Base-by-base conservation (phyloP, 2,113 vertebrate species). In the Gavialis gangeticus region DNA sequence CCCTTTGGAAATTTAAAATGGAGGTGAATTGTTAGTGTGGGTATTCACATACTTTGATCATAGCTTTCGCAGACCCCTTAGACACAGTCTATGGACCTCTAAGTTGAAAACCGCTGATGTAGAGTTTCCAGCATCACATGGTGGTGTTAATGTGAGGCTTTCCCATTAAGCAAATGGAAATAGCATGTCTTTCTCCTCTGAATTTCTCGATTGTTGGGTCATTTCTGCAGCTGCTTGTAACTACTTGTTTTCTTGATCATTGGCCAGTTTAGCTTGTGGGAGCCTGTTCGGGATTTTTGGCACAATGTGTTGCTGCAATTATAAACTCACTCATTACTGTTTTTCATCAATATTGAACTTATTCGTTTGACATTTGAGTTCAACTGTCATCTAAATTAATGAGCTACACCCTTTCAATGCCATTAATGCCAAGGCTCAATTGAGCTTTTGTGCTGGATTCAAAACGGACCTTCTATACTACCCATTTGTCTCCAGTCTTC, bases 341-440 rank as follows among this genome's bases (percentile, higher is more conserved):
- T 91, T 92, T 88, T 83, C 56, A 66, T 79, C 75, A 84, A 54
- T 92, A 90, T 55, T 66, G n/a, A 82, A 77, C 64, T 58, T n/a
- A 15, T 62, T 82, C 15, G 19, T 60, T 55, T 54, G 30, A 57
- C 89, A 22, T 77, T 86, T 37, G 57, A 14, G 27, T 85, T 85
- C 64, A 84, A 54, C 64, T 25, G 57, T 37, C 0, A 1, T 18
- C 69, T 66, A 30, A 82, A 62, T 82, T 54, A 71, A 76, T 54
- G 67, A 77, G 58, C 66, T 84, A 34, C 22, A 8, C 46, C 84
- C 56, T 46, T 46, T 46, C 46, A 46, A 46, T 46, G 7, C 46
- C 46, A 66, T 62, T 22, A 13, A 75, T 75, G n/a, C 21, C 30
- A 54, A 54, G 55, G 10, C 59, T 86, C 27, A 88, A 86, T 84